Conservation (phyloP, 2,113 vertebrate species). For the Dipodomys merriami region DNA sequence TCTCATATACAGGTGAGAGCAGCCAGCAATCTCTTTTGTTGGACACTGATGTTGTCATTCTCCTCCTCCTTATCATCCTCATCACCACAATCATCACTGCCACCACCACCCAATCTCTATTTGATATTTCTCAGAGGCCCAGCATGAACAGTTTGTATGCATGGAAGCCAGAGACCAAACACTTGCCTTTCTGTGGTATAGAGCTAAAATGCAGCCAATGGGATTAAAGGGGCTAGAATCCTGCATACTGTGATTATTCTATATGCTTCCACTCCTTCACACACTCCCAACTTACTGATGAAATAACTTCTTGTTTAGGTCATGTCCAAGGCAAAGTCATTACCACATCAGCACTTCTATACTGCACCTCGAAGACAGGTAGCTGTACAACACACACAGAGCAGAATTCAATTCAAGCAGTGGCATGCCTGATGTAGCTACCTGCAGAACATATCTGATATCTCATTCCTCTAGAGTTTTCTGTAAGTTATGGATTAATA, state of each 20-base stretch:
- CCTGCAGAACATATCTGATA: conserved; percentile 49
- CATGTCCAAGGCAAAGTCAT: neutral
- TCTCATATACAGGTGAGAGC: too few relatives aligned
- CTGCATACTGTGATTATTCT: rapidly evolving
- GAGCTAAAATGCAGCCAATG: neutral
- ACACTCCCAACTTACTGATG: neutral
- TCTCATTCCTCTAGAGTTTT: conserved; percentile 67
- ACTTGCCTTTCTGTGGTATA: rapidly evolving
- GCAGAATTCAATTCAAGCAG: conserved; percentile 30
- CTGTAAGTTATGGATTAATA: conserved; percentile 69
- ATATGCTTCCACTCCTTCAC: neutral
- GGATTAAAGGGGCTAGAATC: neutral
- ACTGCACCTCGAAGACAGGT: neutral
- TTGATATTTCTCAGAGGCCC: neutral
- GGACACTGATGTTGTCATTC: neutral
- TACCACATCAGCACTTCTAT: neutral
- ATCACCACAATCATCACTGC: neutral
- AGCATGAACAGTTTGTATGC: neutral
- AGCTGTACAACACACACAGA: neutral
- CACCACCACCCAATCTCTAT: neutral
- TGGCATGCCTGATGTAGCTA: conserved; percentile 22
- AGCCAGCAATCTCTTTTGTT: neutral
- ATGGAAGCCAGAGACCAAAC: neutral
- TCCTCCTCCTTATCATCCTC: too few relatives aligned
- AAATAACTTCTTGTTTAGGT: neutral